Percentiles rank a stretch among this genome's conserved stretches.
Evolutionary conservation across 2,888 invertebrate genomes (phyloP).

Genomic region (Thysanoteuthis rhombus): DNA sequence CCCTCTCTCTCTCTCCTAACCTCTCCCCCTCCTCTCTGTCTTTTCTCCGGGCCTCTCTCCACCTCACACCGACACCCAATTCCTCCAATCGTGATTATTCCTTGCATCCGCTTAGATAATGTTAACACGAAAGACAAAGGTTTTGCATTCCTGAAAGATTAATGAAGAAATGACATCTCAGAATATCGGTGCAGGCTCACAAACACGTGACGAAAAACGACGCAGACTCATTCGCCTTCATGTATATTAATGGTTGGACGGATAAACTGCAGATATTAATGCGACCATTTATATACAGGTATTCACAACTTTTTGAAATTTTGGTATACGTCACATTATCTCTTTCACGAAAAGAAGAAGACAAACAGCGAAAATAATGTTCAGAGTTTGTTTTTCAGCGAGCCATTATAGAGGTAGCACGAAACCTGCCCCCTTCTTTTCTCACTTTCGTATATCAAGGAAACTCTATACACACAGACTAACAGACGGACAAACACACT

Average conservation of each 20-base stretch:
- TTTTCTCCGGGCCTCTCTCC: not conserved
- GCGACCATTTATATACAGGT: too few relatives aligned
- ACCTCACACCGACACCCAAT: not conserved
- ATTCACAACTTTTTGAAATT: too few relatives aligned
- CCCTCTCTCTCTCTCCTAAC: not conserved
- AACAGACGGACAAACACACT: too few relatives aligned
- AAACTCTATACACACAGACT: too few relatives aligned
- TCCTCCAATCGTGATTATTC: not conserved
- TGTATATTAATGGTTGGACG: not conserved
- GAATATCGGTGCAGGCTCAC: not conserved
- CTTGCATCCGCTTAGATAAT: not conserved
- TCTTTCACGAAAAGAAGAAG: too few relatives aligned
- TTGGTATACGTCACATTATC: too few relatives aligned
- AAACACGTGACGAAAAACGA: not conserved
- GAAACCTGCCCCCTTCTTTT: too few relatives aligned
- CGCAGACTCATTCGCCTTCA: not conserved
- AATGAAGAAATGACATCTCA: not conserved
- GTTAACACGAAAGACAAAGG: not conserved
- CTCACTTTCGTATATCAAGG: too few relatives aligned
- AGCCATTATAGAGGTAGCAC: too few relatives aligned
- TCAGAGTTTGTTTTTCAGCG: too few relatives aligned
- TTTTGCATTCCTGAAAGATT: not conserved
- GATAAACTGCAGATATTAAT: not conserved
- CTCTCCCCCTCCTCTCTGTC: not conserved
- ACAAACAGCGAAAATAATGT: too few relatives aligned